phyloP scores from a whole-genome alignment of 2,113 vertebrate genomes.

The Sapayoa aenigma region DNA sequence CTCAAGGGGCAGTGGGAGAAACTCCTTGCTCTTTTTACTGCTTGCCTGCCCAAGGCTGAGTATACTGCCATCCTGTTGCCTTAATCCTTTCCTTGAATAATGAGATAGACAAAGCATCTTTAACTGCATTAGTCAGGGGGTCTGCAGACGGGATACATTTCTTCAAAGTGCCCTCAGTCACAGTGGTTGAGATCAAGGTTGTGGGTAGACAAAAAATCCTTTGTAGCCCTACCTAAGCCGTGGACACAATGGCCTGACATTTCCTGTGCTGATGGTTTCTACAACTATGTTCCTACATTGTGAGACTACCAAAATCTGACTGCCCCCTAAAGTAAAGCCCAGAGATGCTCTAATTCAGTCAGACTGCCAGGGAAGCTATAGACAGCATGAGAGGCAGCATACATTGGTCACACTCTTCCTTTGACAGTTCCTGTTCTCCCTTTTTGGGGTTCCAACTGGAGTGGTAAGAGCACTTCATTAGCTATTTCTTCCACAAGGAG shows the following conservation, averaged over 20 bases:
- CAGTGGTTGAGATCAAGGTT: background rate
- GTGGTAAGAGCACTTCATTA: background rate
- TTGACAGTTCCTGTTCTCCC: background rate
- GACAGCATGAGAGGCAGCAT: background rate
- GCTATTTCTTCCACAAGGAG: background rate
- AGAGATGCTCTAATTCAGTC: background rate
- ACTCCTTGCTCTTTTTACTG: background rate
- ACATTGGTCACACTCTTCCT: background rate
- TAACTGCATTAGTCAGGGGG: background rate
- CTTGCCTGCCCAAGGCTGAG: constrained; percentile 16
- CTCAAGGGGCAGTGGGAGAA: background rate
- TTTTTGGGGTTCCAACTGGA: background rate
- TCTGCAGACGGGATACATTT: background rate
- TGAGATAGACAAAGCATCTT: constrained; percentile 1
- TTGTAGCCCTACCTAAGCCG: background rate
- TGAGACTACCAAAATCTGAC: background rate
- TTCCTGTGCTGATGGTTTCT: background rate
- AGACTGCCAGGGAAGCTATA: background rate
- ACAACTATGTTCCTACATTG: background rate
- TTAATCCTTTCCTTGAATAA: constrained; percentile 2
- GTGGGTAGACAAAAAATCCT: background rate
- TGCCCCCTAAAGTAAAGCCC: background rate
- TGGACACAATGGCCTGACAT: background rate
- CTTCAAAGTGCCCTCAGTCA: background rate
- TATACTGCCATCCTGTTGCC: background rate